These are phyloP conservation scores for Montipora foliosa DNA, from an alignment of 64 coral and sea anemone genomes.

Conservation along the genomic window DNA sequence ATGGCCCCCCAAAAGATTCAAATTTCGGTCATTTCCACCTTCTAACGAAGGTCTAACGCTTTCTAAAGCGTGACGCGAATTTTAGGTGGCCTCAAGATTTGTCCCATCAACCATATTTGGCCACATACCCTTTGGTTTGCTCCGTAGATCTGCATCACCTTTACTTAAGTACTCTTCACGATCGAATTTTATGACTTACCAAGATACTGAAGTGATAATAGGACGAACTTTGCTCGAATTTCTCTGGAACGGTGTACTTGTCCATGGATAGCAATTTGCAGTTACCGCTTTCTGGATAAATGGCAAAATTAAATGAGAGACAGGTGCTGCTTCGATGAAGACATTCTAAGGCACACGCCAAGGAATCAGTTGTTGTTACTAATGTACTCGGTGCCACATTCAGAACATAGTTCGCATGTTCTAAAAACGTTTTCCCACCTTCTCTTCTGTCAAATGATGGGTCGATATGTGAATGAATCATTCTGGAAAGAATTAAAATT, in stretches of 20 bases:
- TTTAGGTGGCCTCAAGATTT: no score
- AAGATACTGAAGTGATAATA: constrained; percentile 2
- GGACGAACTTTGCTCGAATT: constrained; percentile 2
- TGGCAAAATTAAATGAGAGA: constrained; percentile 5
- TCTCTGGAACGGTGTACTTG: neutral
- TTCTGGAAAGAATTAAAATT: neutral
- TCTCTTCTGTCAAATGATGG: neutral
- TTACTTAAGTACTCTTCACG: no score
- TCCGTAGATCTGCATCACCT: no score
- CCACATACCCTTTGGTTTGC: no score
- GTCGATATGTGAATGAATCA: neutral
- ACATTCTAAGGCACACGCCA: constrained; percentile 9
- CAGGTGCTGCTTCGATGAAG: neutral
- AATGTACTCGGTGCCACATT: neutral
- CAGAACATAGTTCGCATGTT: neutral
- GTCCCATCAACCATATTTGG: no score
- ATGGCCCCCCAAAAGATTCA: no score
- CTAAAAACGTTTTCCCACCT: neutral
- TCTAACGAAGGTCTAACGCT: no score
- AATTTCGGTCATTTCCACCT: no score
- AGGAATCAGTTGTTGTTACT: neutral
- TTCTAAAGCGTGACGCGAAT: no score
- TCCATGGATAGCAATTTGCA: neutral
- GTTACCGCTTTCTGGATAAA: neutral
- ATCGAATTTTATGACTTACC: neutral